phyloP scores from a whole-genome alignment of 2,888 invertebrate genomes.

The Macrophya annulata region DNA sequence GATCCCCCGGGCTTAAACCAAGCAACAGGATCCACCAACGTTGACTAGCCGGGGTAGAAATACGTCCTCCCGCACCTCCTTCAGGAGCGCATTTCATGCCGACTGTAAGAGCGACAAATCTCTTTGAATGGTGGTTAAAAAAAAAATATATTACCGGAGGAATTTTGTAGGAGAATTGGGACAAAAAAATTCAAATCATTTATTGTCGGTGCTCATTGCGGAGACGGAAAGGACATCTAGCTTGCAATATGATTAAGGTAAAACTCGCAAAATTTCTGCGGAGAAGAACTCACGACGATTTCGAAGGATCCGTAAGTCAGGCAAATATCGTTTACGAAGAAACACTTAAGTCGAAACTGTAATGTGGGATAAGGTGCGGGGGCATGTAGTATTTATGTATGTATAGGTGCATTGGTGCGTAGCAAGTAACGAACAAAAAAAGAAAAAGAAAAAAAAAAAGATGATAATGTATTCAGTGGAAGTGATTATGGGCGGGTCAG shows the following conservation, averaged over 20 bases:
- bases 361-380: constrained; percentile 11
- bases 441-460: neutral
- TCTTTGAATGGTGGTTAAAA: neutral
- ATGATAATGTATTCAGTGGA: constrained; percentile 53
- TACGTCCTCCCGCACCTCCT: constrained; percentile 35
- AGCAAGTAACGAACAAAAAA: neutral
- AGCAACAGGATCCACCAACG: constrained; percentile 9
- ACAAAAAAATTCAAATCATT: neutral
- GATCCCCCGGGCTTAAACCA: neutral
- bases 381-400: constrained; percentile 12
- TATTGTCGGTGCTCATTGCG: too few species aligned
- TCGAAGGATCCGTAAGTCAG: neutral
- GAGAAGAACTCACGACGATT: neutral
- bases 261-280: neutral
- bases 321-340: constrained; percentile 36
- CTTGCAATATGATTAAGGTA: neutral
- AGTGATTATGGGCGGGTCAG: constrained; percentile 48
- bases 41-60: neutral
- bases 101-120: neutral
- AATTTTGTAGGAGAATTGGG: neutral
- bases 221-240: neutral
- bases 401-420: constrained; percentile 26
- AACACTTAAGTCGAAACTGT: constrained; percentile 7
- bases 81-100: neutral
- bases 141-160: constrained; percentile 10